Evolutionary conservation across 2,797 vertebrate genomes (phyloP).

Genomic region (Sebastes matsubarae): DNA sequence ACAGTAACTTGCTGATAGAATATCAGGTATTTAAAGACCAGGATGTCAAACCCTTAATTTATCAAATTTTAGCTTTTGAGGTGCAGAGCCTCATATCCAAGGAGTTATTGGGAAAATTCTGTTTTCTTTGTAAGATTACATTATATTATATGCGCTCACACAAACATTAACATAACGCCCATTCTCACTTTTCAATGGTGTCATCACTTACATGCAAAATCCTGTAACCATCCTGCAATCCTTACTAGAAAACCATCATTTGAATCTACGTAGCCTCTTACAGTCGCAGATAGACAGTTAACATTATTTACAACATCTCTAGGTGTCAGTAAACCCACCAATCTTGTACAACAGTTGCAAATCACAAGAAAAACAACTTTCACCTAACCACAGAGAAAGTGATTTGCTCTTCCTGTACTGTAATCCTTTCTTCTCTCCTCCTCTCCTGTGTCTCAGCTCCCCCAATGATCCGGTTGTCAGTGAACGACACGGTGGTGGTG

Average conservation of each 20-base stretch:
- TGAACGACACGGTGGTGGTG: constrained; percentile 94
- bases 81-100: not conserved
- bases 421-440: constrained; percentile 3
- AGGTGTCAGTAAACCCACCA: not conserved
- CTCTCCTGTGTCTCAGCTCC: constrained; percentile 80
- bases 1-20: not conserved
- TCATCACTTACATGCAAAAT: not conserved
- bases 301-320: not conserved
- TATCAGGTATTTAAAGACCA: not conserved
- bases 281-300: not conserved
- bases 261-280: not conserved
- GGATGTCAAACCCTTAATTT: not conserved
- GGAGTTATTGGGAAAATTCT: not conserved
- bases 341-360: not conserved
- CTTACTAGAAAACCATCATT: not conserved
- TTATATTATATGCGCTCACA: not conserved
- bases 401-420: not conserved
- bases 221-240: not conserved
- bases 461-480: constrained; percentile 91
- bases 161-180: not conserved
- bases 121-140: not conserved
- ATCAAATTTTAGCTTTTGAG: too few species aligned
- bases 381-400: not conserved
- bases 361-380: not conserved
- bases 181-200: not conserved